Percentiles rank a stretch among this genome's conserved stretches.
Conservation (phyloP, 2,888 invertebrate genomes). For the Polyploca ridens region DNA sequence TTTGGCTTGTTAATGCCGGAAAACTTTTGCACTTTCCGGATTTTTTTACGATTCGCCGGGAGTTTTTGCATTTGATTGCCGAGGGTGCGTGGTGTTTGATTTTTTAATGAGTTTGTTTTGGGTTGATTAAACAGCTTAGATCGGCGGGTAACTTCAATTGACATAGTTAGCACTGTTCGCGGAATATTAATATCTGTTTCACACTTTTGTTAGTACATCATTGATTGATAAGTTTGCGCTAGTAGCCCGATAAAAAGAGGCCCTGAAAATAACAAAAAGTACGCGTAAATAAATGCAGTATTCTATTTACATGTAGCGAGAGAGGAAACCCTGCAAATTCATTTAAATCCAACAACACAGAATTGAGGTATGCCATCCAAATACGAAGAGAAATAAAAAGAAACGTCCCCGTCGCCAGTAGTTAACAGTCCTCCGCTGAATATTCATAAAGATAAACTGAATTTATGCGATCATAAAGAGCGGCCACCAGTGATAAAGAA, state of each 20-base stretch:
- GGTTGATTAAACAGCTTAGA: neutral
- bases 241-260: neutral
- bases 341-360: slow-evolving; percentile 7
- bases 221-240: no score
- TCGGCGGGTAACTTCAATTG: neutral
- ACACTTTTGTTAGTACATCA: no score
- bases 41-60: slow-evolving; percentile 9
- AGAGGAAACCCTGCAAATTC: slow-evolving; percentile 19
- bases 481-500: slow-evolving; percentile 58
- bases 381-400: slow-evolving; percentile 7
- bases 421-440: slow-evolving; percentile 56
- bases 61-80: neutral
- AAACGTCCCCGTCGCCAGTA: slow-evolving; percentile 20
- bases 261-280: slow-evolving; percentile 11
- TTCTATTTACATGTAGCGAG: slow-evolving; percentile 27
- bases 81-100: neutral
- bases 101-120: neutral
- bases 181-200: no score
- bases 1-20: slow-evolving; percentile 50
- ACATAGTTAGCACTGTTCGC: no score
- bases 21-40: slow-evolving; percentile 19
- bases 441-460: slow-evolving; percentile 78
- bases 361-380: neutral
- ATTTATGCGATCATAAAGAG: slow-evolving; percentile 74
- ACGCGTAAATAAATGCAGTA: slow-evolving; percentile 6